Evolutionary conservation across 2,888 invertebrate genomes (phyloP).

Genomic region (Ormyrus pomaceus): DNA sequence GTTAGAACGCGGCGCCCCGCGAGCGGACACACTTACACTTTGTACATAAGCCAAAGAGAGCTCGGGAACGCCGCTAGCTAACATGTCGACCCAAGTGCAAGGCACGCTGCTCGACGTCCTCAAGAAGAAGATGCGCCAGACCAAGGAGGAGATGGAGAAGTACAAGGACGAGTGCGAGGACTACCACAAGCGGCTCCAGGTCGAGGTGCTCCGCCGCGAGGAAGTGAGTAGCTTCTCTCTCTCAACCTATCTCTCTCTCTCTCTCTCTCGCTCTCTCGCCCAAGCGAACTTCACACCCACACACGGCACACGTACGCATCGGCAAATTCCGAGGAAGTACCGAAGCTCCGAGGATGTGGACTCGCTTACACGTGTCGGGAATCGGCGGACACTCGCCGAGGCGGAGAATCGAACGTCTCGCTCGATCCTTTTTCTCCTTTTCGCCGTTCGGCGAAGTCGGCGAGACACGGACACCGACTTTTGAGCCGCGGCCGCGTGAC

Average conservation of each 20-base stretch:
- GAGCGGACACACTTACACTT: neutral
- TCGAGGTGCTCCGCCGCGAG: slow-evolving; percentile 97
- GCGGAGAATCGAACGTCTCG: too few species aligned
- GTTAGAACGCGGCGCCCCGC: neutral
- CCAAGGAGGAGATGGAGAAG: slow-evolving; percentile 99
- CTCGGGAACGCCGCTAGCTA: neutral
- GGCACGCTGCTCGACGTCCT: slow-evolving; percentile 96
- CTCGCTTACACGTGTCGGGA: too few species aligned
- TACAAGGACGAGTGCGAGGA: slow-evolving; percentile 98
- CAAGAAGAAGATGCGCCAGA: slow-evolving; percentile 99
- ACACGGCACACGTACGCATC: neutral
- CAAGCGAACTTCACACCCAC: neutral
- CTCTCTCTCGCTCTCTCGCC: neutral
- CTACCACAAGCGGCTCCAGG: slow-evolving; percentile 94
- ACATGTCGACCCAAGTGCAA: slow-evolving; percentile 93
- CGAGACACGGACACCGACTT: too few species aligned
- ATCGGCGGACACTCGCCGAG: too few species aligned
- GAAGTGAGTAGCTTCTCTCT: slow-evolving; percentile 86
- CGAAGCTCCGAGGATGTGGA: too few species aligned
- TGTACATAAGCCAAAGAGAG: neutral
- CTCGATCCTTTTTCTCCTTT: too few species aligned
- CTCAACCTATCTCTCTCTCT: slow-evolving; percentile 32
- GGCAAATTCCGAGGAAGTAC: neutral
- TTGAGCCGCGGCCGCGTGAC: too few species aligned
- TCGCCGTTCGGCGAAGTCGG: too few species aligned